A percentile compares a stretch with the other conserved stretches of the same genome.
Conservation (phyloP, 1,140 invertebrate species). For the Drosophila azteca region DNA sequence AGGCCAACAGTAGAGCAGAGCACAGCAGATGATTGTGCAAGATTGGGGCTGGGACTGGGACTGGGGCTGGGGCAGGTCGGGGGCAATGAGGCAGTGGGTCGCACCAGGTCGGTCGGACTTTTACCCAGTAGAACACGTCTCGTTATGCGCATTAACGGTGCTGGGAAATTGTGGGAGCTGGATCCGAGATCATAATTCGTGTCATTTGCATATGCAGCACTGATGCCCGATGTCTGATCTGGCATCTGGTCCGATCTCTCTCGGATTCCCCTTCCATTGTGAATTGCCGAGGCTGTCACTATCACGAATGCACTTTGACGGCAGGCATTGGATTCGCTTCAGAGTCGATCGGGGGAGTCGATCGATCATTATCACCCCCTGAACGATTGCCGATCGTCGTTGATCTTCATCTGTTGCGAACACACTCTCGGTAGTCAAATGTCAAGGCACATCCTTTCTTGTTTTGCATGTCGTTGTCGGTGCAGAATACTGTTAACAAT, state of each 20-base stretch:
- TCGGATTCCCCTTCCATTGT: neutral
- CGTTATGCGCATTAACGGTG: constrained; percentile 62
- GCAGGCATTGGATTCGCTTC: constrained; percentile 12
- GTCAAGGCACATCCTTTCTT: constrained; percentile 75
- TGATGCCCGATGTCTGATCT: constrained; percentile 16
- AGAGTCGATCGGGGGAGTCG: constrained; percentile 18
- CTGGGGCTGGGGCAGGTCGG: neutral
- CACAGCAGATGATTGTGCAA: constrained; percentile 46
- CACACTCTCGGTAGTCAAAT: constrained; percentile 47
- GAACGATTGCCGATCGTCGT: constrained; percentile 16
- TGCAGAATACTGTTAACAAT: constrained; percentile 32
- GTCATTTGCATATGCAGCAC: constrained; percentile 63
- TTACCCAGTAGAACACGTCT: constrained; percentile 69
- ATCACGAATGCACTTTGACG: constrained; percentile 63
- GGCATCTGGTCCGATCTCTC: constrained; percentile 13
- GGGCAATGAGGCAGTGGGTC: constrained; percentile 26
- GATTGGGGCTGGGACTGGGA: constrained; percentile 17
- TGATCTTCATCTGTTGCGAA: constrained; percentile 29
- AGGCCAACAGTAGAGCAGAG: constrained; percentile 15
- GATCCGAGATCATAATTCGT: constrained; percentile 42
- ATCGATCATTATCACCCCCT: constrained; percentile 66
- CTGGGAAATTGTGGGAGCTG: constrained; percentile 44
- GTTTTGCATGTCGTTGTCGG: constrained; percentile 45
- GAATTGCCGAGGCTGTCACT: constrained; percentile 62
- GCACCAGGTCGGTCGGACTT: constrained; percentile 30